Evolutionary conservation across 1,140 invertebrate genomes (phyloP).

Genomic region (Scylla paramamosain): DNA sequence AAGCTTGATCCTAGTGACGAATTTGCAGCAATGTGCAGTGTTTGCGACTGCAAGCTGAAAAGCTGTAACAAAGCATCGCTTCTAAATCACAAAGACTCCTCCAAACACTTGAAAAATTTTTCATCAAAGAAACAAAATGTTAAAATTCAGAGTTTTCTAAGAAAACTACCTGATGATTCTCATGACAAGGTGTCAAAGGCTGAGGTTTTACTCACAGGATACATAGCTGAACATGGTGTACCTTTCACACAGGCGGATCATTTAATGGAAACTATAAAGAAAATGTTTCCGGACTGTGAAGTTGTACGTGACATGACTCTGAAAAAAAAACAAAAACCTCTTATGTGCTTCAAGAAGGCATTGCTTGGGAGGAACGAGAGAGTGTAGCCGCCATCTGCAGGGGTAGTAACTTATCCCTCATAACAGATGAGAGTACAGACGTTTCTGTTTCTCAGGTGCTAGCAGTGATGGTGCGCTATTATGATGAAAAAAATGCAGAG

Average conservation of each 20-base stretch:
- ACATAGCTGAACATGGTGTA: constrained; percentile 51
- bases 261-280: constrained; percentile 51
- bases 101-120: constrained; percentile 37
- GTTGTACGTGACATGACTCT: background rate
- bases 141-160: background rate
- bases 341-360: constrained; percentile 36
- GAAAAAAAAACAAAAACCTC: constrained; percentile 37
- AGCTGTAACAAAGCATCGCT: constrained; percentile 47
- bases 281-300: constrained; percentile 57
- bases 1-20: constrained; percentile 49
- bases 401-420: too few species aligned
- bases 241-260: constrained; percentile 45
- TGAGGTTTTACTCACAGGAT: constrained; percentile 46
- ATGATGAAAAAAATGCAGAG: background rate
- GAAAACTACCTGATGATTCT: background rate
- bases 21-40: background rate
- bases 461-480: constrained; percentile 54
- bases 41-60: constrained; percentile 49
- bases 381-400: constrained; percentile 25
- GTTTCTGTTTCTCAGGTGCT: constrained; percentile 54
- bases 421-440: constrained; percentile 48
- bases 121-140: constrained; percentile 28
- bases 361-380: constrained; percentile 47
- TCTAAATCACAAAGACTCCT: constrained; percentile 28
- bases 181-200: too few species aligned